Evolutionary conservation across 92 coral and sea anemone genomes (phyloP).

Genomic region (Porites cylindrica): DNA sequence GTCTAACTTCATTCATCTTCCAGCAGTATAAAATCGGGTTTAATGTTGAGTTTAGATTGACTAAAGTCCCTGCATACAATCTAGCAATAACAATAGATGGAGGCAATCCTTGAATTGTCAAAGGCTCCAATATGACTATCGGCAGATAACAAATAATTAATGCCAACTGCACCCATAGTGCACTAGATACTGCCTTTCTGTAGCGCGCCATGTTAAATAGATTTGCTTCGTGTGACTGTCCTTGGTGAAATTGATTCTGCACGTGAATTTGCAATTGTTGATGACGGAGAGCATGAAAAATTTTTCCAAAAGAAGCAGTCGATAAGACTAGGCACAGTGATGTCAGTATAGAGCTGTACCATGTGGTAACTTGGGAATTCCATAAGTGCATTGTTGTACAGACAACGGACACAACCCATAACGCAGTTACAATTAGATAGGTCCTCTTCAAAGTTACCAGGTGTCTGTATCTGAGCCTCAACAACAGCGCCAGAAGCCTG

Average conservation of each 20-base stretch:
- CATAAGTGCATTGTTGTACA: not conserved
- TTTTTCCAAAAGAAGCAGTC: not conserved
- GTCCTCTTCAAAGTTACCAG: not conserved
- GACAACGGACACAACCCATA: not conserved
- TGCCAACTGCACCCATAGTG: slow-evolving; percentile 5
- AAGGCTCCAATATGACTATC: not conserved
- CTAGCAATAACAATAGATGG: not conserved
- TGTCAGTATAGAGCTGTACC: not conserved
- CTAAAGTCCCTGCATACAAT: not conserved
- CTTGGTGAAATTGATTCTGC: not conserved
- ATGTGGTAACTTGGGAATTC: not conserved
- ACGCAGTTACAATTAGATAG: not conserved
- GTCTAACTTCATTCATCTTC: not conserved
- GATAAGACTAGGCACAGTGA: not conserved
- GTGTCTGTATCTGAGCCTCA: slow-evolving; percentile 26
- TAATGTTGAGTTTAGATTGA: not conserved
- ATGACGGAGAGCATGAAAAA: not conserved
- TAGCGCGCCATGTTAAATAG: slow-evolving; percentile 19
- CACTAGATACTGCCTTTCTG: slow-evolving; percentile 26
- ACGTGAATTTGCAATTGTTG: not conserved
- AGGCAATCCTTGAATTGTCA: not conserved
- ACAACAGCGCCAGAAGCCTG: slow-evolving; percentile 20
- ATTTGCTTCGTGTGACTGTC: not conserved
- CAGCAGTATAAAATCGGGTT: not conserved
- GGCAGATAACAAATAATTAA: not conserved